phyloP scores from a whole-genome alignment of 2,797 vertebrate genomes.

The Tiaroga cobitis region DNA sequence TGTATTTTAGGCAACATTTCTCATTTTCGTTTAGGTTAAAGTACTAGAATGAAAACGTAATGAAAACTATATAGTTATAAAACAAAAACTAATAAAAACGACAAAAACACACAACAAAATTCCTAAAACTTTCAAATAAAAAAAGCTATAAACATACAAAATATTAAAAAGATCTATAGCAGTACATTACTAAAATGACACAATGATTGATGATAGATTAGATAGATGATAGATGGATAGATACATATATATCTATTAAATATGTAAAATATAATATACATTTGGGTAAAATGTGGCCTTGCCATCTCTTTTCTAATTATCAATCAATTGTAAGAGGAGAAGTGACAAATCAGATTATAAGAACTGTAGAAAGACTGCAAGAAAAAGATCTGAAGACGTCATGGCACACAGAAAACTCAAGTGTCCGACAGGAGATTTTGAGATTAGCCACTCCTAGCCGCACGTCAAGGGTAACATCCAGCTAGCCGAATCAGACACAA shows the following conservation, averaged over 20 bases:
- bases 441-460: background rate
- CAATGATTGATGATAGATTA: too few species aligned
- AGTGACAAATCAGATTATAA: background rate
- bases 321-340: background rate
- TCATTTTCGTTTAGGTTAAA: background rate
- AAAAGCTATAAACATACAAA: background rate
- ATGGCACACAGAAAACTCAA: background rate
- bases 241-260: too few species aligned
- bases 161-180: too few species aligned
- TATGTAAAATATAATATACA: background rate
- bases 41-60: background rate
- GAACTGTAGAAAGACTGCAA: background rate
- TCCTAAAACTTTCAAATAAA: background rate
- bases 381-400: background rate
- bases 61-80: too few species aligned
- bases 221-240: too few species aligned
- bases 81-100: background rate
- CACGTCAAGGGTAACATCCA: background rate
- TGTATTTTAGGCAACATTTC: background rate
- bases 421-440: constrained; percentile 15
- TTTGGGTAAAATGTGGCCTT: background rate
- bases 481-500: constrained; percentile 7
- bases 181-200: too few species aligned
- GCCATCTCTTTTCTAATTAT: background rate
- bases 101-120: background rate